A percentile compares a stretch with the other conserved stretches of the same genome.
Evolutionary conservation across 2,797 vertebrate genomes (phyloP).

Genomic region (Silurus aristotelis): DNA sequence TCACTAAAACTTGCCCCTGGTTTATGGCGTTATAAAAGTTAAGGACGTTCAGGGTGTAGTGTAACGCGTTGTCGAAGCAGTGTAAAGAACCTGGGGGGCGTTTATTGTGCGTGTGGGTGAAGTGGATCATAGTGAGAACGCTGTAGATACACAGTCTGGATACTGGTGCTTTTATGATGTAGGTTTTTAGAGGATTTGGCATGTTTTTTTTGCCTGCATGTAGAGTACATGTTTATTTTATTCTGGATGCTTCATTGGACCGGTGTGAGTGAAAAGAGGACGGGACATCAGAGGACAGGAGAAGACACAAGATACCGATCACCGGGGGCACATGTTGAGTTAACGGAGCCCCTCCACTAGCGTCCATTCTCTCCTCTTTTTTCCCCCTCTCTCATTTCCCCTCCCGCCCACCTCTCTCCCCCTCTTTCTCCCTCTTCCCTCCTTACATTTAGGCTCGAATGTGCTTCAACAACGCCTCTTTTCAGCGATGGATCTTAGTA

Average conservation of each 20-base stretch:
- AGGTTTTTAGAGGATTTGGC: not conserved
- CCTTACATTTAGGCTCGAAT: not conserved
- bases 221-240: not conserved
- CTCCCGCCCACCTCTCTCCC: not conserved
- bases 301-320: too few species aligned
- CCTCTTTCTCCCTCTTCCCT: not conserved
- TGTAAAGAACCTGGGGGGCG: not conserved
- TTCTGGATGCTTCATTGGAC: not conserved
- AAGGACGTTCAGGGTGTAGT: not conserved
- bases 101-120: not conserved
- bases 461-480: slow-evolving; percentile 8
- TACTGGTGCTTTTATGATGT: not conserved
- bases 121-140: not conserved
- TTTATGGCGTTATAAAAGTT: slow-evolving; percentile 15
- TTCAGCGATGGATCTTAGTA: slow-evolving; percentile 73
- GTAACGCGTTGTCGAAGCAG: not conserved
- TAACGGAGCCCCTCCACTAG: slow-evolving; percentile 60
- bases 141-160: not conserved
- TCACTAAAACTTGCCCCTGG: slow-evolving; percentile 37
- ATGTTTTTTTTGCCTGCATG: not conserved
- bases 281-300: slow-evolving; percentile 62
- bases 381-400: not conserved
- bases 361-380: not conserved
- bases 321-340: slow-evolving; percentile 78
- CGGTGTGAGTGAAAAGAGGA: slow-evolving; percentile 30